Evolutionary conservation across 2,888 invertebrate species (phyloP), one percentile per base, ranked within the genome.

Genomic region (Tenthredo livida): DNA sequence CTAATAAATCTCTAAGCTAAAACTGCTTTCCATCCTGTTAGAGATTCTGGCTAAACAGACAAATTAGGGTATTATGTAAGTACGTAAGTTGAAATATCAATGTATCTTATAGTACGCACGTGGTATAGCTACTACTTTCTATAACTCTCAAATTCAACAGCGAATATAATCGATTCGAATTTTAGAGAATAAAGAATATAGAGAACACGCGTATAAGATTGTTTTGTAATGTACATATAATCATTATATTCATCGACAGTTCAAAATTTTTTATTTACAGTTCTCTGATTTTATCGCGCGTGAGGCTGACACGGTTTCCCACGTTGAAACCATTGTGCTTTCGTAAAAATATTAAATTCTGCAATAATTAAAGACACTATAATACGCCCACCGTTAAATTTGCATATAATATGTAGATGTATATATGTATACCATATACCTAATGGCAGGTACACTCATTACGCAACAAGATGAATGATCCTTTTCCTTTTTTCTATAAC

Each of bases 281-380:
- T 6, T 33, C n/a, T 72, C 6, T 17, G 40, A 72, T 72, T 21
- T 15, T 72, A 72, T 72, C 70, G 70, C 70, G 70, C 70, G 37
- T n/a, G 37, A 7, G 40, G 9, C 70, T 72, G 70, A 37, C 40
- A 72, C 40, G 9, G 4, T 72, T 72, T 72, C 70, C 10, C 70
- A 72, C 40, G 37, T n/a, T 21, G n/a, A 37, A 9, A n/a, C 70
- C 1, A 40, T n/a, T 40, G 70, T 40, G 37, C 33, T 17, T n/a
- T 72, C n/a, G 3, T 17, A 9, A 10, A n/a, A 10, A 40, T 33
- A n/a, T 37, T n/a, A 40, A 37, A 72, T 72, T 72, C 40, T 40
- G 37, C 33, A 72, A 40, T 72, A 37, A 72, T 72, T 37, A 17
- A 15, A 72, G n/a, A 33, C 37, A 72, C n/a, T 54, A 1, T 54